Evolutionary conservation across 2,113 vertebrate genomes (phyloP).

Genomic region (Cryptotis parvus): DNA sequence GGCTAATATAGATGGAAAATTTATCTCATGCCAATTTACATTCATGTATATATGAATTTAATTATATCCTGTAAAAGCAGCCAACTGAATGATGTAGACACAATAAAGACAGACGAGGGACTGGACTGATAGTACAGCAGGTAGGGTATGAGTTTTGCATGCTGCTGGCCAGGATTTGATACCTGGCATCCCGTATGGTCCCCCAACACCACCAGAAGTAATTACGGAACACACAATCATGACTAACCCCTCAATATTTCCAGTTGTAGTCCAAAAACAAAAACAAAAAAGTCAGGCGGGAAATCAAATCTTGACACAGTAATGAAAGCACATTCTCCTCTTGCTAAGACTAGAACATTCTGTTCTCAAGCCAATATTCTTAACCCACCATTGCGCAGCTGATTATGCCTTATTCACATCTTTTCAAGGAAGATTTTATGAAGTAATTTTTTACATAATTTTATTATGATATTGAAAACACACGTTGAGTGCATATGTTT

Average conservation of each 20-base stretch:
- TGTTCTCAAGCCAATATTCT: not conserved
- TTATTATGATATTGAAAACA: not conserved
- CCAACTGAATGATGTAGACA: not conserved
- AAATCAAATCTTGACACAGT: not conserved
- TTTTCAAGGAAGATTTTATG: slow-evolving; percentile 18
- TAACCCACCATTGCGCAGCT: not conserved
- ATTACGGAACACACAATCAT: too few relatives aligned
- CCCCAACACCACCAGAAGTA: too few relatives aligned
- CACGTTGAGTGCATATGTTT: slow-evolving; percentile 6
- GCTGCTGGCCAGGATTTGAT: too few relatives aligned
- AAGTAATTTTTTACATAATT: slow-evolving; percentile 29
- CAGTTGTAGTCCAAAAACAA: too few relatives aligned
- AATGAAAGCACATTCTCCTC: not conserved
- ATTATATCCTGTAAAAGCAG: not conserved
- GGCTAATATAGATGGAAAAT: not conserved
- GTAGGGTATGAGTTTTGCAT: too few relatives aligned
- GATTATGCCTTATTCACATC: not conserved
- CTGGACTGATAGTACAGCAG: too few relatives aligned
- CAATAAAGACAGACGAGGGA: not conserved
- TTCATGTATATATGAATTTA: not conserved
- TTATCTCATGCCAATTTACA: not conserved
- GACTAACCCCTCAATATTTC: too few relatives aligned
- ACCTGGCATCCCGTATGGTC: too few relatives aligned
- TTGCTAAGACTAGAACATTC: not conserved
- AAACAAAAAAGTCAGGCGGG: not conserved